phyloP scores from a whole-genome alignment of 2,888 invertebrate genomes.

The Prosapia bicincta region DNA sequence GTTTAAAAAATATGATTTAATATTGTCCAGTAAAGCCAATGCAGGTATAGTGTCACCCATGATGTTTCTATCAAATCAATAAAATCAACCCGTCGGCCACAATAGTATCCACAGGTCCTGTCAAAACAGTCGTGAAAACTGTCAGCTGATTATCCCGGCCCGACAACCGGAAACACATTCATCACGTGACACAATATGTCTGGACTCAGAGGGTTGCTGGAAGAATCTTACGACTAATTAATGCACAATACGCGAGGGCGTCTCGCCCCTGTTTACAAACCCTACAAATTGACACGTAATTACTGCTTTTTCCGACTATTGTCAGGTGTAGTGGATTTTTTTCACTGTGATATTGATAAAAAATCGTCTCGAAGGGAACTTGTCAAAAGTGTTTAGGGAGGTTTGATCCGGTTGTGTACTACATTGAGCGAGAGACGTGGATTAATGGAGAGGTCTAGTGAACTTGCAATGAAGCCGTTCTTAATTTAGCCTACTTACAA shows the following conservation, averaged over 20 bases:
- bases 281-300: background rate
- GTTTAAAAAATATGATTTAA: too few species aligned
- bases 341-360: too few species aligned
- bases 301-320: background rate
- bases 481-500: too few species aligned
- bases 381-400: too few species aligned
- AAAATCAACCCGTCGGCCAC: background rate
- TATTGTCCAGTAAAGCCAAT: too few species aligned
- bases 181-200: background rate
- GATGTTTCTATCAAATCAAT: background rate
- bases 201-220: background rate
- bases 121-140: background rate
- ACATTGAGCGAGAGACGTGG: too few species aligned
- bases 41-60: background rate
- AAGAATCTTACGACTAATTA: background rate
- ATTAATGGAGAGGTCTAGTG: too few species aligned
- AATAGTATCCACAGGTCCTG: background rate
- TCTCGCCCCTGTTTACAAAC: background rate
- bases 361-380: too few species aligned
- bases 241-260: background rate
- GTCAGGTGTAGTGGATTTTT: background rate
- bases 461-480: too few species aligned
- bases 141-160: background rate
- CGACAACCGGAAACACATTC: background rate
- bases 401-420: too few species aligned